Base-by-base conservation (phyloP, 2,113 vertebrate species). In the Regulus satrapa region DNA sequence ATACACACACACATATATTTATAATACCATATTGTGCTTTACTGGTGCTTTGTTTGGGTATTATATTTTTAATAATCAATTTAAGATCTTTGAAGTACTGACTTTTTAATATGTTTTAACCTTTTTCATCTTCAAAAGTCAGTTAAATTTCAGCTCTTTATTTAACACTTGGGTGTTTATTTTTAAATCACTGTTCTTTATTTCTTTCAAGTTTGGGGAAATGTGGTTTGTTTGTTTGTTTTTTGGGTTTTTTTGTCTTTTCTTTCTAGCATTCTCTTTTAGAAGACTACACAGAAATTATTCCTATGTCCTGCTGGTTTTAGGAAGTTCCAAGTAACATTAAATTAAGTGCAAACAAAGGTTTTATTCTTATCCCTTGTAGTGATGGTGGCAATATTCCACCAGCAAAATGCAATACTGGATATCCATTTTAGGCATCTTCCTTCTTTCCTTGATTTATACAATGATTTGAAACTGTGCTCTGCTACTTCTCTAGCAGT, bases 181-280 rank as follows among this genome's bases (percentile, higher is more conserved):
- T 74, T 80, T n/a, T 4, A 32, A 68, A 36, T 4, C 14, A 21
- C 21, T 28, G 5, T 23, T 6, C 4, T 61, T 61, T 45, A 58
- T 43, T 43, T 46, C 14, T 75, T 73, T 46, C 23, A 8, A 24
- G 5, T 26, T 49, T 36, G 8, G 3, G 6, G 1, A 1, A 0
- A 10, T 40, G 1, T n/a, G n/a, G n/a, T n/a, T n/a, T n/a, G n/a
- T n/a, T n/a, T n/a, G n/a, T n/a, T n/a, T n/a, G n/a, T 8, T 59
- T 6, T 14, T 6, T 5, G 3, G n/a, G n/a, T n/a, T 26, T 41
- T 75, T 46, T 64, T 46, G 4, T 14, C 12, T 8, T 29, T 36
- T 20, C 52, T 49, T 34, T 8, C 15, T 52, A 41, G 5, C 23
- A 12, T 48, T 81, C 16, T 45, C 0, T 64, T 89, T 74, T 41